Base-by-base conservation (phyloP, 2,113 vertebrate species). In the Cathartes aura region DNA sequence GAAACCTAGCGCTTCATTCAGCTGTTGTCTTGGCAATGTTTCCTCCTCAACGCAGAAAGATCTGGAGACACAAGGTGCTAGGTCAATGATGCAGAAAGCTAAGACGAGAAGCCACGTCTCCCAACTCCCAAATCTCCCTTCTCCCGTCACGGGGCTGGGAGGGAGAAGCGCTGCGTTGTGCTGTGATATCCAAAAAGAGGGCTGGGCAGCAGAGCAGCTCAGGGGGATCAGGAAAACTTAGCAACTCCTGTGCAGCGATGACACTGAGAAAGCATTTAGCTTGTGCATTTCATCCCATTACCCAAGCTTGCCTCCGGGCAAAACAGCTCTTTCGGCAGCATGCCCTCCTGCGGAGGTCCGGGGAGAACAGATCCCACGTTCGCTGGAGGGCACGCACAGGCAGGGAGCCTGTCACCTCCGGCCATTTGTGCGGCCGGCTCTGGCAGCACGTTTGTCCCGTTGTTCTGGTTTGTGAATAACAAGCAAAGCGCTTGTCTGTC, bases 351-450 rank as follows among this genome's bases (percentile, higher is more conserved):
- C 74, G 67, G 64, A 59, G 50, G 13, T 63, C 29, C 3, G 1
- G 22, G n/a, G n/a, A 68, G 47, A 64, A 13, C 21, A 22, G 81
- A 60, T 66, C 84, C 56, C 42, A 12, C 0, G 0, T 55, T 73
- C 1, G 12, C 43, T 14, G 29, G 32, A 82, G 38, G 76, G 56
- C 52, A 80, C 0, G 0, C 71, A 47, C 1, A 3, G 68, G 62
- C 56, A 79, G 52, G 27, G 68, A 62, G 63, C 43, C 64, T 24
- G 27, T 63, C 89, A 90, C 79, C 84, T 85, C 78, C 1, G 1
- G 78, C 48, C 84, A 64, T 74, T 75, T 55, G 26, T 53, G 67
- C 59, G 12, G 5, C 63, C 4, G 10, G 63, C 38, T 67, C 70
- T 66, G 68, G 68, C 32, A 63, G 68, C 58, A 58, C 2, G 0